Evolutionary conservation across 2,113 vertebrate species (phyloP).

Genomic region (Anarrhichthys ocellatus): DNA sequence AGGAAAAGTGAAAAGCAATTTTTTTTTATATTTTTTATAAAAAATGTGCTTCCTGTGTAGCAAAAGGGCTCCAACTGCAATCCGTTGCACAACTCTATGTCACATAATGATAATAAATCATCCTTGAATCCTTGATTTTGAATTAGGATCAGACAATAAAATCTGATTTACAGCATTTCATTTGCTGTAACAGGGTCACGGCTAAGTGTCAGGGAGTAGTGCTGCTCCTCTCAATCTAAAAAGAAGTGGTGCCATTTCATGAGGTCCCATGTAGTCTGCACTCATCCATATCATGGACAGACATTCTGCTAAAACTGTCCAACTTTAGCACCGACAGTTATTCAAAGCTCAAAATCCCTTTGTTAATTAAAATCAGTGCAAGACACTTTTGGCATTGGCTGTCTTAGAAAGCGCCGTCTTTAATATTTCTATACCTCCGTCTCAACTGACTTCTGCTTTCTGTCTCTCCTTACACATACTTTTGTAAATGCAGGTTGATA

Average conservation of each 20-base stretch:
- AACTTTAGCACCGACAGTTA: conserved; percentile 14
- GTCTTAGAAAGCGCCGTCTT: neutral
- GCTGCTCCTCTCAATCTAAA: conserved; percentile 6
- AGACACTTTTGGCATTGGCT: neutral
- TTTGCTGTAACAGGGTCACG: conserved; percentile 7
- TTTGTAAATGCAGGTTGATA: conserved; percentile 1
- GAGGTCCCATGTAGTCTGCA: neutral
- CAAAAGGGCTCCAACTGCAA: neutral
- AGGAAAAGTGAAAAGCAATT: neutral
- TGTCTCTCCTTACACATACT: neutral
- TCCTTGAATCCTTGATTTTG: neutral
- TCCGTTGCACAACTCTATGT: neutral
- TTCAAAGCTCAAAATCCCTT: conserved; percentile 21
- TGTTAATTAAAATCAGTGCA: conserved; percentile 29
- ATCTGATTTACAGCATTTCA: conserved; percentile 13
- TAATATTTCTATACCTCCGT: neutral
- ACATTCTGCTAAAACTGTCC: conserved; percentile 29
- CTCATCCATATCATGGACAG: conserved; percentile 19
- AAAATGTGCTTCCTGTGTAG: neutral
- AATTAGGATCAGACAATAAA: neutral
- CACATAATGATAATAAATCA: neutral
- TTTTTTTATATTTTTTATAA: no score
- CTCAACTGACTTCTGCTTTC: neutral
- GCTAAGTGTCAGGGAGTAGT: neutral
- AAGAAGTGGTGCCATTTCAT: conserved; percentile 24